Conservation (phyloP, 2,888 invertebrate species). For the Rosalia funebris region DNA sequence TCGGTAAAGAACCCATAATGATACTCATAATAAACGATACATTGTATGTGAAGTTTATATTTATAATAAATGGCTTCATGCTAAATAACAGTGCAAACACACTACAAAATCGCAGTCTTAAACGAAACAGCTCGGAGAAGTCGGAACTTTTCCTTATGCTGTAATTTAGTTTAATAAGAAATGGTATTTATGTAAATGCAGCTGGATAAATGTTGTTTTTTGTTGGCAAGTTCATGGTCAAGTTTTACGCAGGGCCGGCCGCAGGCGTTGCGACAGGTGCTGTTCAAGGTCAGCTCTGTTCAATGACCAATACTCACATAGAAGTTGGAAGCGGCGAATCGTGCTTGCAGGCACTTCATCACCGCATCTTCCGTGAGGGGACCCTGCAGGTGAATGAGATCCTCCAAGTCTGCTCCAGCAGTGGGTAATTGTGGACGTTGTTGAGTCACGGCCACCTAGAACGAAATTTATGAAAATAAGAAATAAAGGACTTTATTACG, state of each 20-base stretch:
- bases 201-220: constrained; percentile 48
- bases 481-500: background rate
- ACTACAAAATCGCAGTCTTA: background rate
- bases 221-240: constrained; percentile 57
- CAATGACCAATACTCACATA: constrained; percentile 77
- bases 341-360: constrained; percentile 88
- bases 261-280: constrained; percentile 45
- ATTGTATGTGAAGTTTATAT: too few relatives aligned
- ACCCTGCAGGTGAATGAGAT: constrained; percentile 91
- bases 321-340: constrained; percentile 86
- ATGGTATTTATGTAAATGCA: constrained; percentile 51
- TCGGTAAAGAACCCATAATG: too few relatives aligned
- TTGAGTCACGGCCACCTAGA: constrained; percentile 42
- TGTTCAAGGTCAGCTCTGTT: constrained; percentile 57
- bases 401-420: constrained; percentile 74
- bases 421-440: constrained; percentile 47
- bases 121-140: background rate
- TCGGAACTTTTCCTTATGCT: constrained; percentile 1
- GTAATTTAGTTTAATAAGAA: constrained; percentile 35
- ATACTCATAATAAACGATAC: too few relatives aligned
- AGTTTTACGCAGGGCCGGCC: constrained; percentile 53
- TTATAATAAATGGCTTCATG: too few relatives aligned
- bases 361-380: constrained; percentile 95
- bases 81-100: too few relatives aligned
- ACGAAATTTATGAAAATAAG: constrained; percentile 4